Conservation (phyloP, 2,797 vertebrate species). For the Sebastes reedi region DNA sequence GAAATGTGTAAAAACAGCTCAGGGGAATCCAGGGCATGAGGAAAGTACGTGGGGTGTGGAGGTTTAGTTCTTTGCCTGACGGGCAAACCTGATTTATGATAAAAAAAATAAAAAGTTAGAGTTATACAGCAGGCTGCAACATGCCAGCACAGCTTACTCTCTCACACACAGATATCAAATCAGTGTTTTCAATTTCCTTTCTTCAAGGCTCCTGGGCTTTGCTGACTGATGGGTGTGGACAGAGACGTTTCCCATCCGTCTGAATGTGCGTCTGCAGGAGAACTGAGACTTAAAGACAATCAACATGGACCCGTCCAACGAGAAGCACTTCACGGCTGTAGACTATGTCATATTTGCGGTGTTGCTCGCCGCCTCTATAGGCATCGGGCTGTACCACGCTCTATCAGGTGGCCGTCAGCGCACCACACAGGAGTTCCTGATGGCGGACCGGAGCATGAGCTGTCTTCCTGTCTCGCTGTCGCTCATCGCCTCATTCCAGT, state of each 20-base stretch:
- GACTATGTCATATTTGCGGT: conserved; percentile 91
- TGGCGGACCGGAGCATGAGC: conserved; percentile 91
- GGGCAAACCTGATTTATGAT: background rate
- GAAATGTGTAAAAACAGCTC: background rate
- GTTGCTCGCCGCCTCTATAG: conserved; percentile 85
- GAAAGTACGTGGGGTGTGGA: background rate
- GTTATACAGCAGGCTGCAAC: background rate
- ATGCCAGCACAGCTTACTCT: background rate
- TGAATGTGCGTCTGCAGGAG: conserved; percentile 20
- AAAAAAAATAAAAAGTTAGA: background rate
- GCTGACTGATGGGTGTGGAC: conserved; percentile 54
- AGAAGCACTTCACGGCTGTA: conserved; percentile 78
- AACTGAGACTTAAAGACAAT: conserved; percentile 9
- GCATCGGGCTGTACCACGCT: conserved; percentile 93
- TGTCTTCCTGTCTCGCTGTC: conserved; percentile 92
- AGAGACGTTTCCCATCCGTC: background rate
- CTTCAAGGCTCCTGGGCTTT: conserved; percentile 34
- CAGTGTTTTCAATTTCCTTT: conserved; percentile 1
- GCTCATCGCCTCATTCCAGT: conserved; percentile 95
- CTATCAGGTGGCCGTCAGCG: conserved; percentile 88
- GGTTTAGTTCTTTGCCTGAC: background rate
- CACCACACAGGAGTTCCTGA: conserved; percentile 90
- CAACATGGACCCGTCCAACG: conserved; percentile 65
- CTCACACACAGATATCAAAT: background rate
- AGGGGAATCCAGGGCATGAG: background rate